Conservation (phyloP, 2,888 invertebrate species). For the Steromphala cineraria region DNA sequence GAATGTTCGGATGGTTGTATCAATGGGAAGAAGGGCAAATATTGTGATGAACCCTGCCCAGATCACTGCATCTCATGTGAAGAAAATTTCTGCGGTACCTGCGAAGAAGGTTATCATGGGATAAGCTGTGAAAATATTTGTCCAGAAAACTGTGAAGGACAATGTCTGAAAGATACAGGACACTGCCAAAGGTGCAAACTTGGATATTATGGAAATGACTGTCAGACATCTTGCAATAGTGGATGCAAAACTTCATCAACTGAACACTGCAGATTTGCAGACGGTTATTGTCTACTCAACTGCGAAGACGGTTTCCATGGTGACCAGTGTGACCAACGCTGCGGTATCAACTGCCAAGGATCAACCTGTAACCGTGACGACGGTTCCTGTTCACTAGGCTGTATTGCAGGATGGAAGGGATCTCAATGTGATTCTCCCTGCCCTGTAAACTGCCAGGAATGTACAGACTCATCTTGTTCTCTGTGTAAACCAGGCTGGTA, state of each 20-base stretch:
- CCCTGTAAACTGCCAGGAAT: slow-evolving; percentile 32
- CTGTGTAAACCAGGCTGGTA: neutral
- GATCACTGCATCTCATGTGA: neutral
- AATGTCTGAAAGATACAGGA: slow-evolving; percentile 40
- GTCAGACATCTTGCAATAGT: neutral
- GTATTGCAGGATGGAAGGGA: slow-evolving; percentile 41
- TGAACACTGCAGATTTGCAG: neutral
- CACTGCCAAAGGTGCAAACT: slow-evolving; percentile 25
- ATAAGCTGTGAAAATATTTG: slow-evolving; percentile 34
- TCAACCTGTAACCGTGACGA: slow-evolving; percentile 37
- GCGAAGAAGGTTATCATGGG: slow-evolving; percentile 44
- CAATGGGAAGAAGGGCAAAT: neutral
- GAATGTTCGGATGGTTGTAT: slow-evolving; percentile 9
- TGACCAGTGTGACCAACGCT: slow-evolving; percentile 36
- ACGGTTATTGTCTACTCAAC: slow-evolving; percentile 35
- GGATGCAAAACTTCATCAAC: neutral
- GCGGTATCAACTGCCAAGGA: slow-evolving; percentile 41
- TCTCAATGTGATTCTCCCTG: slow-evolving; percentile 41
- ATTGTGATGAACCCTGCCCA: neutral
- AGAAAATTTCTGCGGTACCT: slow-evolving; percentile 34
- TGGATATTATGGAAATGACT: neutral
- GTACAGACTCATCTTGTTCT: neutral
- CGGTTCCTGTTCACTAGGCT: slow-evolving; percentile 42
- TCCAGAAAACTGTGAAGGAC: slow-evolving; percentile 26
- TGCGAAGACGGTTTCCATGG: slow-evolving; percentile 45